Conservation (phyloP, 2,888 invertebrate species). For the Stenurella melanura region DNA sequence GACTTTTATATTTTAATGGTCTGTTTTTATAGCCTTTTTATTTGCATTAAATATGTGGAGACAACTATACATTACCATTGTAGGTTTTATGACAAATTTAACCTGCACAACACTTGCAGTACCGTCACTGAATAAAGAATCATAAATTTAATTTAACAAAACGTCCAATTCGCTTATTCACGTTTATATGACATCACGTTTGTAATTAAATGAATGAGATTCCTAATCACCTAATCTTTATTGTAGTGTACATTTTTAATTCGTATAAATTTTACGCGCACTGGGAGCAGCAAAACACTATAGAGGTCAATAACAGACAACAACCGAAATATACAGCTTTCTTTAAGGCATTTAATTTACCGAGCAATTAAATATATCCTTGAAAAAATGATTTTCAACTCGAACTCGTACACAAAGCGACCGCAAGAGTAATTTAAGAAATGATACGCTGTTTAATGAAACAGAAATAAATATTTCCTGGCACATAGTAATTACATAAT, state of each 20-base stretch:
- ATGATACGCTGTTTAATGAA: not conserved
- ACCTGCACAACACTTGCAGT: not conserved
- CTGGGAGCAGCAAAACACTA: not conserved
- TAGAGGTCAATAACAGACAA: slow-evolving; percentile 39
- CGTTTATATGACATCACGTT: slow-evolving; percentile 44
- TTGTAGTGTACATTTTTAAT: slow-evolving; percentile 32
- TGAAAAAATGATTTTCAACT: slow-evolving; percentile 5
- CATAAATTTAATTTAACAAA: slow-evolving; percentile 4
- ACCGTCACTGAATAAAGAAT: slow-evolving; percentile 28
- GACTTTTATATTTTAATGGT: no score
- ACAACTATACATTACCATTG: no score
- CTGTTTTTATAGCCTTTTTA: no score
- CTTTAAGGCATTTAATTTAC: not conserved
- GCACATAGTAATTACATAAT: not conserved
- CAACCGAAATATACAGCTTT: not conserved
- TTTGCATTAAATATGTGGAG: no score
- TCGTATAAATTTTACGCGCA: slow-evolving; percentile 36
- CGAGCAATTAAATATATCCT: slow-evolving; percentile 11
- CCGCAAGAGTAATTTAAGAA: not conserved
- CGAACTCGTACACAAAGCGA: slow-evolving; percentile 3
- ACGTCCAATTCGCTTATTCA: slow-evolving; percentile 38
- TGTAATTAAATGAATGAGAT: slow-evolving; percentile 44
- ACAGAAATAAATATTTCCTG: not conserved
- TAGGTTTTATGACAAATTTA: not conserved
- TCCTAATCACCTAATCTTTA: slow-evolving; percentile 43